These are phyloP conservation scores for Poeciliopsis prolifica DNA, from an alignment of 2,113 vertebrate species.

Conservation along the genomic window DNA sequence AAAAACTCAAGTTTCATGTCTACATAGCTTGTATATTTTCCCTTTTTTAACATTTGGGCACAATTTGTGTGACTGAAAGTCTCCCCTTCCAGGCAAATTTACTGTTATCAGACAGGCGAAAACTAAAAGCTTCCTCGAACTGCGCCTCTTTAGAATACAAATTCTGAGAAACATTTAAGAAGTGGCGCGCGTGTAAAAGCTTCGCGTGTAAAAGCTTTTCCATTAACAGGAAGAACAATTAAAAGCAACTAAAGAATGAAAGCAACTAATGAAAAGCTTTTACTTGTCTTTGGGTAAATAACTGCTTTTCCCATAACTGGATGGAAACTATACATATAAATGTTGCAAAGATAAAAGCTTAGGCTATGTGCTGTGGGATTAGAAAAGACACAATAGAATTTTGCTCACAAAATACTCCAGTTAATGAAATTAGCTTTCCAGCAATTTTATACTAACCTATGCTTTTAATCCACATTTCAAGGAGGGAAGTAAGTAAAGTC, in stretches of 20 bases:
- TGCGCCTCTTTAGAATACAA: neutral
- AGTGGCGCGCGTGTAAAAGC: neutral
- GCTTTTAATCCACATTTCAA: neutral
- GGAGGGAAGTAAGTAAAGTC: too few relatives aligned
- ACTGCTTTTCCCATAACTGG: neutral
- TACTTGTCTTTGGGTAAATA: neutral
- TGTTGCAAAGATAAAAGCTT: neutral
- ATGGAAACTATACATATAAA: neutral
- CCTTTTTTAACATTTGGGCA: neutral
- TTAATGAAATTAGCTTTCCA: neutral
- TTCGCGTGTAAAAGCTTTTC: neutral
- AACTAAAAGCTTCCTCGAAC: neutral
- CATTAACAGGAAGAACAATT: neutral
- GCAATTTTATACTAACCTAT: neutral
- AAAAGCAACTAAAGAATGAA: neutral
- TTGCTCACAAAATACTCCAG: neutral
- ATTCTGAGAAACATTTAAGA: neutral
- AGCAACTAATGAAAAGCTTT: neutral
- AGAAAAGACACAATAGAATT: neutral
- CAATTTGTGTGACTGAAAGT: neutral
- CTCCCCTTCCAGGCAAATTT: neutral
- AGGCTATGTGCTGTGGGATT: neutral
- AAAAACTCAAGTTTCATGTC: neutral
- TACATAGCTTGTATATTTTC: neutral
- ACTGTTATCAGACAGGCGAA: neutral